These are phyloP conservation scores for Pipistrellus nathusii DNA, from an alignment of 2,797 vertebrate genomes.

Conservation along the genomic window DNA sequence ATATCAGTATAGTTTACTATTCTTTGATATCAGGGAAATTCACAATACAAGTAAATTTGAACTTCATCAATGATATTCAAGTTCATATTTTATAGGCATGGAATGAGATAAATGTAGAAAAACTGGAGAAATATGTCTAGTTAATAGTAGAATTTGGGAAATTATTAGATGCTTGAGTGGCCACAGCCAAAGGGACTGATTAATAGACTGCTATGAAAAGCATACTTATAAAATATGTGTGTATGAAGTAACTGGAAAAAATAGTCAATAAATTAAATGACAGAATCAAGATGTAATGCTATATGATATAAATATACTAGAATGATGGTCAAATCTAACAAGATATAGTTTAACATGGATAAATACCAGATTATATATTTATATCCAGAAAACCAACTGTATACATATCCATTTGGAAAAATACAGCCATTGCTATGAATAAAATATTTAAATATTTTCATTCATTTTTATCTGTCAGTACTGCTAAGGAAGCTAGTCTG, in stretches of 20 bases:
- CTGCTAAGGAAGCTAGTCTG: neutral
- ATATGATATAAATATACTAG: neutral
- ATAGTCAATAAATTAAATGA: slow-evolving; percentile 9
- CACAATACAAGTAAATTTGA: neutral
- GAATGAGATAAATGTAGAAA: neutral
- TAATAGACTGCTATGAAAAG: neutral
- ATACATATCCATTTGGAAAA: neutral
- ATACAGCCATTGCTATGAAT: neutral
- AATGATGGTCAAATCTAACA: neutral
- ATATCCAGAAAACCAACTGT: neutral
- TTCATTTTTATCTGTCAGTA: neutral
- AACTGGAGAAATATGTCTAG: neutral
- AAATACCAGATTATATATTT: neutral
- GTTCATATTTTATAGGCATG: neutral
- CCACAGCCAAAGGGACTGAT: neutral
- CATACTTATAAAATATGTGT: neutral
- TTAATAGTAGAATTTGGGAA: neutral
- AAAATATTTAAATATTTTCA: neutral
- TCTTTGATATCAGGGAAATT: neutral
- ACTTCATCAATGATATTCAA: neutral
- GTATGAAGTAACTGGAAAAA: neutral
- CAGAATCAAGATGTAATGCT: neutral
- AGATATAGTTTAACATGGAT: neutral
- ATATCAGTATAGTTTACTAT: neutral
- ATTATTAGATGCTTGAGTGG: neutral